phyloP scores from a whole-genome alignment of 2,797 vertebrate genomes.

The Meriones psammophilus region DNA sequence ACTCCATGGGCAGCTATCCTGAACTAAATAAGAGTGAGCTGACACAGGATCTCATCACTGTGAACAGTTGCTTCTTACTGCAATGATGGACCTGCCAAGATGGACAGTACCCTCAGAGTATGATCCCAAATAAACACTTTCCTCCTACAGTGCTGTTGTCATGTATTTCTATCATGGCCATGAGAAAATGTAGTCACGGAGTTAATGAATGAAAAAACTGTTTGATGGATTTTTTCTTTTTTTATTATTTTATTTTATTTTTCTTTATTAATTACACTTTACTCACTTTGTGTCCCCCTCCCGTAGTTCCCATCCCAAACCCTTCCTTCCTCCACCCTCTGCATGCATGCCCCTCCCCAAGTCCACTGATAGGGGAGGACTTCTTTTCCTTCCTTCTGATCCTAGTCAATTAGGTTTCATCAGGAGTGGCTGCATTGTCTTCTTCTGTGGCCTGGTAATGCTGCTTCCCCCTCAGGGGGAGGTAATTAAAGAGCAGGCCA shows the following conservation, averaged over 20 bases:
- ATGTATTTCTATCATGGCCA: not conserved
- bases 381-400: no score
- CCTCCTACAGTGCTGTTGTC: not conserved
- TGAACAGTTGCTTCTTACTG: not conserved
- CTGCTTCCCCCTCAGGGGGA: no score
- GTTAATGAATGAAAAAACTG: not conserved
- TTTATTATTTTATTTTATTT: not conserved
- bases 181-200: not conserved
- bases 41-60: not conserved
- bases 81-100: not conserved
- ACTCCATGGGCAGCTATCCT: not conserved
- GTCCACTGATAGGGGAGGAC: no score
- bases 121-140: not conserved
- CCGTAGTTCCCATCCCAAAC: no score
- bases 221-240: not conserved
- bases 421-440: no score
- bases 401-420: no score
- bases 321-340: no score
- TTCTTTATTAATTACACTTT: no score
- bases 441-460: no score
- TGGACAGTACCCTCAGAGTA: not conserved
- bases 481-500: no score
- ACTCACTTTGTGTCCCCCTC: no score
- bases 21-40: not conserved
- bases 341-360: no score